phyloP scores from a whole-genome alignment of 1,140 invertebrate species.

The Drosophila nannoptera region DNA sequence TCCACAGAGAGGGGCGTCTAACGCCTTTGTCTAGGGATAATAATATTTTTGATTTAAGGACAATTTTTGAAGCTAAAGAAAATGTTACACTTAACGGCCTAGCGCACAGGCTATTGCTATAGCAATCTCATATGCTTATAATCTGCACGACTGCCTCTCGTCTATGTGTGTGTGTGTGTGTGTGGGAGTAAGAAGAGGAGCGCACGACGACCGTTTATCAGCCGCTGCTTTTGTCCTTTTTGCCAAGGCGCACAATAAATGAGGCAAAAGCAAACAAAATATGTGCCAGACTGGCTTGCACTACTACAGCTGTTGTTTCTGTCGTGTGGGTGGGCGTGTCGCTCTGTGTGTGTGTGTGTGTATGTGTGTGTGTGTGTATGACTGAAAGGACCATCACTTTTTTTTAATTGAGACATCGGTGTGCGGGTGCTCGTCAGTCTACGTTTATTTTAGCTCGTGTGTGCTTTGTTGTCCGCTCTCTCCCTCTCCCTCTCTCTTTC shows the following conservation, averaged over 20 bases:
- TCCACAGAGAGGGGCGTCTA: too few species aligned
- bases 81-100: not conserved
- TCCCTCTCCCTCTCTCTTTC: constrained; percentile 11
- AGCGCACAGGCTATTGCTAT: not conserved
- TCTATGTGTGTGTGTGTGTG: constrained; percentile 11
- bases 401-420: constrained; percentile 74
- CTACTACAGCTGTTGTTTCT: constrained; percentile 32
- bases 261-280: constrained; percentile 72
- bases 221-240: constrained; percentile 33
- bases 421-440: constrained; percentile 31
- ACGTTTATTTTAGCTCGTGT: constrained; percentile 57
- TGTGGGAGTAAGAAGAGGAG: constrained; percentile 11
- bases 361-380: constrained; percentile 16
- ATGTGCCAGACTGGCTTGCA: constrained; percentile 43
- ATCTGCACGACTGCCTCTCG: constrained; percentile 11
- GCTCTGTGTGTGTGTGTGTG: constrained; percentile 2
- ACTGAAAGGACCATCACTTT: constrained; percentile 61
- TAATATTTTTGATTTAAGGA: not conserved
- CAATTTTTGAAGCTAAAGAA: not conserved
- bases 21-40: too few species aligned
- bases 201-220: constrained; percentile 36
- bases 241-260: constrained; percentile 60
- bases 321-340: constrained; percentile 3
- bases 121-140: constrained; percentile 1
- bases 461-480: constrained; percentile 24